Evolutionary conservation across 2,888 invertebrate genomes (phyloP), one percentile per base, ranked within the genome.

Genomic region (Polymixis lichenea): DNA sequence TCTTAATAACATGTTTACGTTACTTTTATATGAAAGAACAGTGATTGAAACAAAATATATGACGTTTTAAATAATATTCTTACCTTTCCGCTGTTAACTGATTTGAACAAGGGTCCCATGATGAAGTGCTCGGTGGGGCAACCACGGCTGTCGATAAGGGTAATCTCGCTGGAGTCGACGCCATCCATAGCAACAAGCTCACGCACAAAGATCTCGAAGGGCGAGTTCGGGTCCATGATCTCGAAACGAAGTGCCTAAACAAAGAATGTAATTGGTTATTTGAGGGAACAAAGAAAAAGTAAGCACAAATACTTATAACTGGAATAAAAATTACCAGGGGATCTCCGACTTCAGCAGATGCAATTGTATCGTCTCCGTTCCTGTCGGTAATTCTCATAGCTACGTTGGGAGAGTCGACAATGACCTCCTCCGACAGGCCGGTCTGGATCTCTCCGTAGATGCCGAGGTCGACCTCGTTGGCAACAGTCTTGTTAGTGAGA

Each of bases 121-220:
- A 99, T 99, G 94, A 98, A 98, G 92, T 98, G 98, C 94, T 99
- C 99, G 43, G 99, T 99, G 22, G 99, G 99, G 92, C 99, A 99
- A 91, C 99, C 99, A 89, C 98, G 97, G 82, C 98, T 98, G 94
- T 99, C 99, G 93, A 99, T 98, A 77, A 99, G 97, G 76, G 98
- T 98, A 89, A 99, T 99, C 97, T 99, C 99, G 92, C 98, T 98
- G 87, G 98, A 98, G 93, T 99, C 99, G 69, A 98, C 98, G 71
- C 99, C 99, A 93, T 99, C 99, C 98, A 99, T 98, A 73, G 99
- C 99, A 77, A 99, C 98, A 91, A 99, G 97, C 95, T 99, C 99
- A 82, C 99, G 97, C 53, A 99, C 99, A 93, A 99, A 99, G 91
- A 99, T 99, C 96, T 99, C 99, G 96, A 98, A 99, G 51, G 99